Evolutionary conservation across 2,797 vertebrate species (phyloP).

Genomic region (Falco columbarius): DNA sequence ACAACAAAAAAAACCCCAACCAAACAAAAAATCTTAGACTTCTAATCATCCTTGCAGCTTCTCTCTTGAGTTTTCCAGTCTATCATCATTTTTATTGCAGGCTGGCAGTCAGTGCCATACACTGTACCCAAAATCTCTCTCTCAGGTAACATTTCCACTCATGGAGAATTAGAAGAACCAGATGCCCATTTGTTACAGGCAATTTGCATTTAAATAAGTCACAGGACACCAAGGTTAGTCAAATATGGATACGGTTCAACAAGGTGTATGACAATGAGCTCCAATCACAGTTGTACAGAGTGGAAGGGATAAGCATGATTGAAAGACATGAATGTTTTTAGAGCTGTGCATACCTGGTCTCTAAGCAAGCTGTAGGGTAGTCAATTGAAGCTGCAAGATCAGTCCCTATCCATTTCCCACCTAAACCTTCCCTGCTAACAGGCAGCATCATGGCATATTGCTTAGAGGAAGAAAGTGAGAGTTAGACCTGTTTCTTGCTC

Average conservation of each 20-base stretch:
- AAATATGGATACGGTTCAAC: neutral
- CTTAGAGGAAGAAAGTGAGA: neutral
- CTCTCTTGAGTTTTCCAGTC: neutral
- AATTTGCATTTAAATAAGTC: neutral
- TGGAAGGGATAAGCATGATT: neutral
- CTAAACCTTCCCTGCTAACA: neutral
- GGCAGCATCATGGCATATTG: neutral
- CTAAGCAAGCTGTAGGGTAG: fast-evolving
- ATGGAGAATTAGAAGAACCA: neutral
- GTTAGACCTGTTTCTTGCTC: neutral
- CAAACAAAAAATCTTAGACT: neutral
- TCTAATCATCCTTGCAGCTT: neutral
- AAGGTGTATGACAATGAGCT: neutral
- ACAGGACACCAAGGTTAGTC: neutral
- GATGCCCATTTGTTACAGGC: neutral
- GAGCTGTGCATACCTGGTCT: neutral
- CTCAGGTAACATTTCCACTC: neutral
- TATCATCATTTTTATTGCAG: neutral
- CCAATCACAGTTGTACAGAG: neutral
- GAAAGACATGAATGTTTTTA: neutral
- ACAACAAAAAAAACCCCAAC: no score
- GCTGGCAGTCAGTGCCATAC: neutral
- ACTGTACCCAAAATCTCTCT: neutral
- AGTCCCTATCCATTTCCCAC: neutral
- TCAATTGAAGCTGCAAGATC: neutral